phyloP scores from a whole-genome alignment of 2,888 invertebrate species.

The Diarsia mendica region DNA sequence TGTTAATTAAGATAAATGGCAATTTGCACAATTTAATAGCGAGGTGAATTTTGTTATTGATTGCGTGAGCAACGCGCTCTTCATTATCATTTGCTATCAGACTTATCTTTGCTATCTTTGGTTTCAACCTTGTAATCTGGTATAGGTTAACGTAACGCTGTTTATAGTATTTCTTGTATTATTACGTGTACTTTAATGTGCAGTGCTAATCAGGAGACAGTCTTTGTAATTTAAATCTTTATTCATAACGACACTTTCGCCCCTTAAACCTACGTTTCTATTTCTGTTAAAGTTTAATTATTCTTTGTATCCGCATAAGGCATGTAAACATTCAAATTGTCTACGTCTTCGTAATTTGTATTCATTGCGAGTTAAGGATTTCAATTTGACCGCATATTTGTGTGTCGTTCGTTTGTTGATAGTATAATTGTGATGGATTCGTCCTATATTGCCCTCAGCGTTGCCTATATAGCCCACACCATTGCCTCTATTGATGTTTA shows the following conservation, averaged over 20 bases:
- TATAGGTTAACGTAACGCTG: constrained; percentile 55
- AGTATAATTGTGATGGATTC: constrained; percentile 77
- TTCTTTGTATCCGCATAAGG: constrained; percentile 66
- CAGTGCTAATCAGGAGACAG: constrained; percentile 45
- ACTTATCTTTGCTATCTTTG: constrained; percentile 76
- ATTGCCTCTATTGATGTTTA: constrained; percentile 76
- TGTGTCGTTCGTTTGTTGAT: constrained; percentile 75
- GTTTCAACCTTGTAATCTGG: constrained; percentile 75
- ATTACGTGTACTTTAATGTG: constrained; percentile 46
- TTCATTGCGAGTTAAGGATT: constrained; percentile 71
- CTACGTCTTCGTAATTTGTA: constrained; percentile 75
- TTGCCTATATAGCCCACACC: constrained; percentile 71
- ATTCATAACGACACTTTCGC: constrained; percentile 71
- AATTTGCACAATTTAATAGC: constrained; percentile 63
- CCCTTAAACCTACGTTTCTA: constrained; percentile 67
- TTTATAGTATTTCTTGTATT: constrained; percentile 48
- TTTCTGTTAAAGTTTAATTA: constrained; percentile 69
- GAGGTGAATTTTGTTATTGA: constrained; percentile 70
- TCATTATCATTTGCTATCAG: constrained; percentile 76
- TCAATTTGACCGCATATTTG: constrained; percentile 70
- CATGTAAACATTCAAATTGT: constrained; percentile 74
- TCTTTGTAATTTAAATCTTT: constrained; percentile 44
- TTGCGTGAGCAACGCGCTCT: constrained; percentile 62
- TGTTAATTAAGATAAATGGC: constrained; percentile 69
- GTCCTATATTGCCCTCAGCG: constrained; percentile 72